These are phyloP conservation scores for Gobiocypris rarus DNA, from an alignment of 2,113 vertebrate species.

Conservation along the genomic window DNA sequence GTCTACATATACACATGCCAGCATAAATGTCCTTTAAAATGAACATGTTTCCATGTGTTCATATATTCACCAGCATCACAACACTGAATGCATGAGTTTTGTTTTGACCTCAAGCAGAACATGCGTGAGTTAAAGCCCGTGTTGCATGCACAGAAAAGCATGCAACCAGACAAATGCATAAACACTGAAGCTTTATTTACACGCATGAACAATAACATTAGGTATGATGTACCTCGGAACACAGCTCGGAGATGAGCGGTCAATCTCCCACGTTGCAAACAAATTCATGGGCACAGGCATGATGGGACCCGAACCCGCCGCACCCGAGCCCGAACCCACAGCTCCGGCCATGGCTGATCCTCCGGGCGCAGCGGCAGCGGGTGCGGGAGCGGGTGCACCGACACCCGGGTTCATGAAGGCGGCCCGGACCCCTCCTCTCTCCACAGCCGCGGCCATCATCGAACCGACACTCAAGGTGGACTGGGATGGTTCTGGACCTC, in stretches of 20 bases:
- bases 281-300: conserved; percentile 76
- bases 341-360: conserved; percentile 47
- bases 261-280: conserved; percentile 75
- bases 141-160: conserved; percentile 20
- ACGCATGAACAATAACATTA: conserved; percentile 32
- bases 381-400: conserved; percentile 47
- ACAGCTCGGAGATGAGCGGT: conserved; percentile 76
- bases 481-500: conserved; percentile 40
- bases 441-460: conserved; percentile 68
- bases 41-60: neutral
- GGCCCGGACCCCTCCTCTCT: conserved; percentile 66
- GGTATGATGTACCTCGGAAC: conserved; percentile 69
- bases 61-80: neutral
- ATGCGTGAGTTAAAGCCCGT: neutral
- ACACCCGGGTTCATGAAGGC: conserved; percentile 60
- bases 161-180: neutral
- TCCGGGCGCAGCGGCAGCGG: conserved; percentile 47
- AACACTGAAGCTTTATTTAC: neutral
- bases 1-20: neutral
- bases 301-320: conserved; percentile 55
- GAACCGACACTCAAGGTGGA: conserved; percentile 55
- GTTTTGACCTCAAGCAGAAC: conserved; percentile 12
- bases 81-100: neutral
- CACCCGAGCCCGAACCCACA: conserved; percentile 26
- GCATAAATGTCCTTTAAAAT: neutral